Evolutionary conservation across 2,888 invertebrate species (phyloP).

Genomic region (Petrolisthes manimaculis): DNA sequence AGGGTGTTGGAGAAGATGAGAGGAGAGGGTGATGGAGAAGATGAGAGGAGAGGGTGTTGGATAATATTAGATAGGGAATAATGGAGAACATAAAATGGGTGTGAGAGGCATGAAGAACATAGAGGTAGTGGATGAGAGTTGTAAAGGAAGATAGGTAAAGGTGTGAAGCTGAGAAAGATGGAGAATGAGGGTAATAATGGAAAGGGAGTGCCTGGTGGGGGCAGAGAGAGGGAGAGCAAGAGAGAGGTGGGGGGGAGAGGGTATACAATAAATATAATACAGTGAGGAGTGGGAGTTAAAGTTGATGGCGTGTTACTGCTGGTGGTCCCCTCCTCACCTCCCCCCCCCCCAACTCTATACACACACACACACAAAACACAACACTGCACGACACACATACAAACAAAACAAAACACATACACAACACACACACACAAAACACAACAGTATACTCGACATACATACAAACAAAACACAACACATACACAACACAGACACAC

Average conservation of each 20-base stretch:
- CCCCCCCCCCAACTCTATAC: background rate
- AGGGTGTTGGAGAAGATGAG: background rate
- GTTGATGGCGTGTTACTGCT: background rate
- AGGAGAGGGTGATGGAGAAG: background rate
- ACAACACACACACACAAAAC: background rate
- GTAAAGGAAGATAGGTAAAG: background rate
- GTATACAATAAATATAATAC: no score
- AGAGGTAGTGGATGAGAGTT: background rate
- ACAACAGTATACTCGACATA: background rate
- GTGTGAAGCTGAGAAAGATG: background rate
- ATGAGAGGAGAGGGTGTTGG: background rate
- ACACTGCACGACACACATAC: background rate
- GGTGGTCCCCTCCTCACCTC: background rate
- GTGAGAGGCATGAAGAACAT: background rate
- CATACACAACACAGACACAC: background rate
- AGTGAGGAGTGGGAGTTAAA: background rate
- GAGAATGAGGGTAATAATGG: background rate
- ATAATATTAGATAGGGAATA: background rate
- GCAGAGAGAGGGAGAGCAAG: background rate
- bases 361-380: constrained; percentile 2
- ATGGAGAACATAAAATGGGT: background rate
- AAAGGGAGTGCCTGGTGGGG: background rate
- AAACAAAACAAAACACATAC: background rate
- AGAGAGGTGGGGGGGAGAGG: no score
- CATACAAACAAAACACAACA: background rate